These are phyloP conservation scores for Thunnus albacares DNA, from an alignment of 2,797 vertebrate species.

Conservation along the genomic window DNA sequence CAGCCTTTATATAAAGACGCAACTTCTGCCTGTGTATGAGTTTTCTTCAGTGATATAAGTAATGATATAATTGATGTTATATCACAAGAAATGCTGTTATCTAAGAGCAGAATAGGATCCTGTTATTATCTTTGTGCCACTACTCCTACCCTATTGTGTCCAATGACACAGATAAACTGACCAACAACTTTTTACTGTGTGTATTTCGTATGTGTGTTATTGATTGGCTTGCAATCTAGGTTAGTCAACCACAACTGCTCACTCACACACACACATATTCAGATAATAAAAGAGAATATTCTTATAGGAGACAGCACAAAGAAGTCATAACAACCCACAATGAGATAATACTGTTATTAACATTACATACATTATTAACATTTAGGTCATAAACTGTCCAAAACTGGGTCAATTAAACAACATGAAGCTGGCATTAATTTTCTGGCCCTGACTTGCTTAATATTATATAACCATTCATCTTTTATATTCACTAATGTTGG, in stretches of 20 bases:
- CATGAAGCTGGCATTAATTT: slow-evolving; percentile 19
- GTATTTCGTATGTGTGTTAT: neutral
- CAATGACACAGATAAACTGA: slow-evolving; percentile 19
- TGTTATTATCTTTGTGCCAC: neutral
- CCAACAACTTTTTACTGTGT: neutral
- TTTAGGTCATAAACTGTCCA: slow-evolving; percentile 19
- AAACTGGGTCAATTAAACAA: slow-evolving; percentile 51
- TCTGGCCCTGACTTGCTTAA: neutral
- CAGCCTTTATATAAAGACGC: slow-evolving; percentile 3
- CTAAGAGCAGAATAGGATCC: slow-evolving; percentile 17
- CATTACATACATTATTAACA: neutral
- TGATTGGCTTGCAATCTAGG: neutral
- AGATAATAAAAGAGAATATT: neutral
- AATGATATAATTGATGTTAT: slow-evolving; percentile 21
- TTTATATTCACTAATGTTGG: neutral
- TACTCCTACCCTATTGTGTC: neutral
- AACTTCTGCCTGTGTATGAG: neutral
- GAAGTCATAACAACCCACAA: neutral
- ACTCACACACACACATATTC: neutral
- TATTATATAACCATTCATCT: neutral
- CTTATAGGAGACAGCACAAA: slow-evolving; percentile 9
- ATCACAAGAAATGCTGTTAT: slow-evolving; percentile 22
- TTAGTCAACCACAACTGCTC: slow-evolving; percentile 3
- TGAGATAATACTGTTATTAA: neutral
- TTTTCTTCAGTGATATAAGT: neutral